phyloP scores from a whole-genome alignment of 2,797 vertebrate genomes.

The Sus cebifrons region DNA sequence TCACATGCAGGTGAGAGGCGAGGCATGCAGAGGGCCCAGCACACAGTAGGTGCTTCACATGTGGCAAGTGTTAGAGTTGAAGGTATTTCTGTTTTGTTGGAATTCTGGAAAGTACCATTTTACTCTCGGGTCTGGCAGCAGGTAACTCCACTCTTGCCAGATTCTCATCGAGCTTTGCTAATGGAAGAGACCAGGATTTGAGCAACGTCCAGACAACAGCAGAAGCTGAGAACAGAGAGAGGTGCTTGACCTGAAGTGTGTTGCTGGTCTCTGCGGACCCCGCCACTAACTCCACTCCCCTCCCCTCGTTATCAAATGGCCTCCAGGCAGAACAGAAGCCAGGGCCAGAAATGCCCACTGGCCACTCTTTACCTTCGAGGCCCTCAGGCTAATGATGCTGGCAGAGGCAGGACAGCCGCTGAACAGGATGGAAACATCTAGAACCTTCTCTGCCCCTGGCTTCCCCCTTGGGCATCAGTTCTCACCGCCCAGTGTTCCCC shows the following conservation, averaged over 20 bases:
- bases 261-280: not conserved
- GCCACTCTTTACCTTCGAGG: not conserved
- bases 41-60: not conserved
- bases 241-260: not conserved
- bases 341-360: not conserved
- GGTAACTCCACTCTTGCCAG: not conserved
- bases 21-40: rapidly evolving
- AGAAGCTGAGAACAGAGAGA: not conserved
- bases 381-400: not conserved
- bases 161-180: not conserved
- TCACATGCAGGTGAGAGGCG: not conserved
- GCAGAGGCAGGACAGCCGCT: not conserved
- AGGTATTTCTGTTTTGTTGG: not conserved
- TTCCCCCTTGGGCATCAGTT: not conserved
- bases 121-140: not conserved
- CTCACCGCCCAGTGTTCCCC: no score
- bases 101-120: not conserved
- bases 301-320: not conserved
- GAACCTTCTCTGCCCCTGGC: not conserved
- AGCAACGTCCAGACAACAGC: not conserved
- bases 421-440: not conserved
- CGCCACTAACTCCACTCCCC: not conserved
- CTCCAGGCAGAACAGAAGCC: not conserved
- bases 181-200: not conserved
- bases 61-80: no score